These are phyloP conservation scores for Zygogramma bicolorata DNA, from an alignment of 2,888 invertebrate genomes.

Conservation along the genomic window DNA sequence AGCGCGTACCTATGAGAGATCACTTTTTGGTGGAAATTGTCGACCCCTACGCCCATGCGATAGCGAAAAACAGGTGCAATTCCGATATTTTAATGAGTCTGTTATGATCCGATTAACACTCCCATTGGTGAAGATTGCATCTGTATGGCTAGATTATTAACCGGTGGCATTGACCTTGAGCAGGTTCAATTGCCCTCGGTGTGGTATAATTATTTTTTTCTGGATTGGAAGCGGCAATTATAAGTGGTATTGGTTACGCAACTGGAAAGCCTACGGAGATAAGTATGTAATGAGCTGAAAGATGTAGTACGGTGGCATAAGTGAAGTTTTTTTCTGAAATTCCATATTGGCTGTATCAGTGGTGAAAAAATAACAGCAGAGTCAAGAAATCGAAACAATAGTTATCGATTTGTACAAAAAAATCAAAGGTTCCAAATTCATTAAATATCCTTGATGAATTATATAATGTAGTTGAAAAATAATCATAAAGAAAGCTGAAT, in stretches of 20 bases:
- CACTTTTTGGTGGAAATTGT: not conserved
- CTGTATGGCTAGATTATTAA: conserved; percentile 26
- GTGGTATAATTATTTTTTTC: conserved; percentile 5
- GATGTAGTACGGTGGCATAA: not conserved
- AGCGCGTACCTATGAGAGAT: too few species aligned
- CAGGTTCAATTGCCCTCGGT: conserved; percentile 33
- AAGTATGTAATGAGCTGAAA: not conserved
- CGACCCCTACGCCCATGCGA: not conserved
- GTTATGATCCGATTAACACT: conserved; percentile 33
- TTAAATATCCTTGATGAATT: too few species aligned
- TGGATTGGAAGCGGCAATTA: not conserved
- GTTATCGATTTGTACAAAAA: too few species aligned
- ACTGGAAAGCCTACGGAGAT: not conserved
- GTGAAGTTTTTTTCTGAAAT: too few species aligned
- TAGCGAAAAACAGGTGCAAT: conserved; percentile 13
- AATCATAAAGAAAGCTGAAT: too few species aligned
- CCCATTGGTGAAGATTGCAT: conserved; percentile 34
- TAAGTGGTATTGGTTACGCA: not conserved
- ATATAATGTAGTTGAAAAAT: too few species aligned
- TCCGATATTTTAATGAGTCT: conserved; percentile 13
- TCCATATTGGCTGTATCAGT: too few species aligned
- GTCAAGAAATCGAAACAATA: too few species aligned
- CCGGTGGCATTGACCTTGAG: conserved; percentile 40
- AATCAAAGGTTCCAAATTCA: too few species aligned
- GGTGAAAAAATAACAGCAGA: too few species aligned